phyloP scores from a whole-genome alignment of 2,113 vertebrate species.

The Beaufortia kweichowensis region DNA sequence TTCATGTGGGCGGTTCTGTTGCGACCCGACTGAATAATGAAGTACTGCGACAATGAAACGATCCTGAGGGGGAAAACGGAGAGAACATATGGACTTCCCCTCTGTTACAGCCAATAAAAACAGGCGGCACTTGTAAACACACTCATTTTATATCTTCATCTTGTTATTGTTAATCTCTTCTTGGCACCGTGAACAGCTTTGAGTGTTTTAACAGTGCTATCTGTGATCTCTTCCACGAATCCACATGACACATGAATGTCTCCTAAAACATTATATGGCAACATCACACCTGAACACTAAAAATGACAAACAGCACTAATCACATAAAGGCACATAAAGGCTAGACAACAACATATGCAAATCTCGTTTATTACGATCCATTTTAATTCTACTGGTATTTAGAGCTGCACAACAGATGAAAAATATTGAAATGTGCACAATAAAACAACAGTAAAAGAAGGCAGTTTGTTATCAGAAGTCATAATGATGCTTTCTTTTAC shows the following conservation, averaged over 20 bases:
- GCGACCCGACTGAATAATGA: constrained; percentile 42
- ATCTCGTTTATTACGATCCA: no score
- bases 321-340: no score
- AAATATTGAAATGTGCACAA: no score
- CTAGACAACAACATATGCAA: no score
- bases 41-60: constrained; percentile 38
- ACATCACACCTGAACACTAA: no score
- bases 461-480: no score
- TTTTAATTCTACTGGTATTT: no score
- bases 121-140: constrained; percentile 35
- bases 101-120: constrained; percentile 27
- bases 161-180: background rate
- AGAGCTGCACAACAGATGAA: no score
- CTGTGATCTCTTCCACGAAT: background rate
- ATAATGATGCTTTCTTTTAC: no score
- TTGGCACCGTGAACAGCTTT: background rate
- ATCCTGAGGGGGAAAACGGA: constrained; percentile 31
- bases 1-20: constrained; percentile 21
- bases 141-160: constrained; percentile 29
- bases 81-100: constrained; percentile 23
- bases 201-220: constrained; percentile 12
- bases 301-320: no score
- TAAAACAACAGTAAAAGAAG: no score
- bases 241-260: background rate
- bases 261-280: background rate